Evolutionary conservation across 1,140 invertebrate genomes (phyloP), one percentile per base, ranked within the genome.

Genomic region (Capitella teleta): DNA sequence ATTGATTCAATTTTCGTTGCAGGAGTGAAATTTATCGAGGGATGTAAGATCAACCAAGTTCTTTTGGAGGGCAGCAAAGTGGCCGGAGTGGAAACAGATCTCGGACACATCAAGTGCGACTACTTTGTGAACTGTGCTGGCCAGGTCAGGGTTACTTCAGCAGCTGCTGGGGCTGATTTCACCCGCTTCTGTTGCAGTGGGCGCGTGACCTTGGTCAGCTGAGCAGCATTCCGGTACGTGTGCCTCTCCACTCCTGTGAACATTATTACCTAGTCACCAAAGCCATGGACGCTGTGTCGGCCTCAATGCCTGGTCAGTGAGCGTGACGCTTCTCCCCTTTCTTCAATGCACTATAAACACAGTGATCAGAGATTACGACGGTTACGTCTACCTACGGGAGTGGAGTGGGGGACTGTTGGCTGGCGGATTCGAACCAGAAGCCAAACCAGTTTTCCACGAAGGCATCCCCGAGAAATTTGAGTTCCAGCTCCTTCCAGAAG

Each of bases 61-160:
- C 53, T 74, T 2, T 81, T 80, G 10, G 69, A 79, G 58, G 77
- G 84, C 56, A 78, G 80, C 18, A 64, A 66, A 49, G 79, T 84
- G 2, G 68, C 76, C 16, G 77, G 78, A 10, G 85, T 93, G 14
- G 82, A 86, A 57, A 94, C 90, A 2, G 79, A 64, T 8, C 65
- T 74, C 1, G 92, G 92, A 1, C 74, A 74, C 5, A 80, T 95
- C 24, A 68, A 84, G 45, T 94, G 89, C 73, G 79, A 93, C 62
- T 85, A 82, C 68, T 93, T 95, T 74, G 84, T 95, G 5, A 94
- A 95, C 73, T 89, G 87, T 73, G 82, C 84, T 51, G 88, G 87
- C 52, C 80, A 83, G 81, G 76, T 80, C 55, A 67, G 69, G 25
- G 42, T 19, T 23, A 18, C 18, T 38, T 16, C 23, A 21, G 5